phyloP scores from a whole-genome alignment of 2,113 vertebrate species.

The Ancistrus triradiatus region DNA sequence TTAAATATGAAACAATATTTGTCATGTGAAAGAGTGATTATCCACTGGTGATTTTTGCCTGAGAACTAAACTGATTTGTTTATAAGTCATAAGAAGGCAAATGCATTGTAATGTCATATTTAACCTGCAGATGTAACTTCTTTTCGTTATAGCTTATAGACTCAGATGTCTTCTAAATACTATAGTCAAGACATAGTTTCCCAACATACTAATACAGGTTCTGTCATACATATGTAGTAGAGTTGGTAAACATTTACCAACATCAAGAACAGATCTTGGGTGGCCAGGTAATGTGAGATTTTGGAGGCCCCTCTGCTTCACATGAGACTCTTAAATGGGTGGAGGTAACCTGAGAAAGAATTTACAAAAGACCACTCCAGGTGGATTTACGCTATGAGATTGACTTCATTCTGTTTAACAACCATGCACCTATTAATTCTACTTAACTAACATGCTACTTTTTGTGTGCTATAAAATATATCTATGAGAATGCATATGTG shows the following conservation, averaged over 20 bases:
- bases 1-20: no score
- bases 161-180: no score
- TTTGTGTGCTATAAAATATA: neutral
- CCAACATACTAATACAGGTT: no score
- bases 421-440: neutral
- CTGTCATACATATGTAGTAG: neutral
- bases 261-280: constrained; percentile 37
- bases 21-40: no score
- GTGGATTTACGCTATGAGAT: constrained; percentile 54
- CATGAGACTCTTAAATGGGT: constrained; percentile 48
- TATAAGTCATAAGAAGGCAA: no score
- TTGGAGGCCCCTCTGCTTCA: constrained; percentile 38
- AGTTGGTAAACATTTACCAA: constrained; percentile 7
- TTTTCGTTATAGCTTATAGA: no score
- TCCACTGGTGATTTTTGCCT: no score
- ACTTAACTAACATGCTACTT: neutral
- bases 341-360: constrained; percentile 49
- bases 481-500: no score
- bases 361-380: constrained; percentile 38
- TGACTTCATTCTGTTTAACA: constrained; percentile 30
- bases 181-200: no score
- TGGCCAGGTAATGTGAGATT: constrained; percentile 59
- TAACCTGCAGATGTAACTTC: no score
- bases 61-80: no score
- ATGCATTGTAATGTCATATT: no score